A percentile compares a stretch with the other conserved stretches of the same genome.
These are phyloP conservation scores for Eupithecia vulgata DNA, from an alignment of 2,888 invertebrate species.

Conservation along the genomic window DNA sequence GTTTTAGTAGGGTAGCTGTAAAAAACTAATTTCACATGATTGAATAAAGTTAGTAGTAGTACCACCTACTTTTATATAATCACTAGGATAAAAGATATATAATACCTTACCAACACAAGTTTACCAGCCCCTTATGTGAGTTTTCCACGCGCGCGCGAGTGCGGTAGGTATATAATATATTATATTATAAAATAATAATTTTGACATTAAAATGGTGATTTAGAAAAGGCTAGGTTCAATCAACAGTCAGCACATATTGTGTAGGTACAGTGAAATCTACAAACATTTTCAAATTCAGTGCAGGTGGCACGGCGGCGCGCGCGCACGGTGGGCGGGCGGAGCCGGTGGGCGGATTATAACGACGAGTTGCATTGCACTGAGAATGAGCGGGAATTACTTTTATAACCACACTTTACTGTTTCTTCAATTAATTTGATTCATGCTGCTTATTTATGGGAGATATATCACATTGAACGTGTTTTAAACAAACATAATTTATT, in stretches of 20 bases:
- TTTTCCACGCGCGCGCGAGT: not conserved
- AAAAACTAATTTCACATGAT: not conserved
- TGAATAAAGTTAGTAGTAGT: not conserved
- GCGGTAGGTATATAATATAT: too few relatives aligned
- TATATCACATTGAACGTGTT: not conserved
- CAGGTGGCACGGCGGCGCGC: slow-evolving; percentile 16
- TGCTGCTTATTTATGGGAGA: slow-evolving; percentile 17
- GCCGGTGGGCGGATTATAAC: slow-evolving; percentile 30
- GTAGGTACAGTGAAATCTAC: not conserved
- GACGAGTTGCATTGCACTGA: slow-evolving; percentile 22
- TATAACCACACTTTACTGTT: slow-evolving; percentile 17
- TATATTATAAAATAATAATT: not conserved
- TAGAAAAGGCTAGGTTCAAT: not conserved
- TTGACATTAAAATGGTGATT: not conserved
- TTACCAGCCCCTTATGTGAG: not conserved
- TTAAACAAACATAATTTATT: not conserved
- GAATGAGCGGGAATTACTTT: slow-evolving; percentile 20
- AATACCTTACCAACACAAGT: not conserved
- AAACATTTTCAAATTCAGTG: not conserved
- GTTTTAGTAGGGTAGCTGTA: not conserved
- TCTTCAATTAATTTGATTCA: slow-evolving; percentile 25
- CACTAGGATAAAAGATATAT: not conserved
- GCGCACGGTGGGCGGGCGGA: slow-evolving; percentile 32
- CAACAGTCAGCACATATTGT: not conserved
- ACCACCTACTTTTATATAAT: not conserved